These are phyloP conservation scores for Zaprionus lineosus DNA, from an alignment of 2,888 invertebrate genomes.

Conservation along the genomic window DNA sequence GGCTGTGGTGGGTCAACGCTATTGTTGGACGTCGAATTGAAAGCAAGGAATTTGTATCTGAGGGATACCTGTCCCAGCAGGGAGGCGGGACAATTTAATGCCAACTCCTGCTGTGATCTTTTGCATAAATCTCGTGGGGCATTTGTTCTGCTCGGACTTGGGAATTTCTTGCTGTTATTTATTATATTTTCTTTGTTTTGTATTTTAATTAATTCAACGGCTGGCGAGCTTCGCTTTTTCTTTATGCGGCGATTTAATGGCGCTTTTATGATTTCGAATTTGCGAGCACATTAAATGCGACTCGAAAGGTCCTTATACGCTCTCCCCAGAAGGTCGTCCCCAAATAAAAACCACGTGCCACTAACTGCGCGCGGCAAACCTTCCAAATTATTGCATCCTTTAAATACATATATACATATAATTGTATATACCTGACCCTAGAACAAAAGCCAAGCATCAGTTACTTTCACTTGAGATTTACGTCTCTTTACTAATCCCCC, in stretches of 20 bases:
- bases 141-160: slow-evolving; percentile 56
- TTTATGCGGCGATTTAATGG: slow-evolving; percentile 53
- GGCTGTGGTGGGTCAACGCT: slow-evolving; percentile 70
- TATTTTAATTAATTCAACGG: slow-evolving; percentile 68
- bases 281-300: slow-evolving; percentile 48
- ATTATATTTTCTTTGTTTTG: no score
- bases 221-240: slow-evolving; percentile 34
- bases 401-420: neutral
- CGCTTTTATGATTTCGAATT: slow-evolving; percentile 56
- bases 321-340: no score
- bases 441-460: slow-evolving; percentile 10
- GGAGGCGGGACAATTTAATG: slow-evolving; percentile 29
- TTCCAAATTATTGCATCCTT: slow-evolving; percentile 19
- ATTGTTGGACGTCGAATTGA: slow-evolving; percentile 76
- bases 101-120: slow-evolving; percentile 42
- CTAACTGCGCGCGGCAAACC: slow-evolving; percentile 1
- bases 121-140: slow-evolving; percentile 52
- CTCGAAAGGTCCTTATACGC: slow-evolving; percentile 46
- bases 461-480: slow-evolving; percentile 12
- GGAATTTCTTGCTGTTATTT: no score
- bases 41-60: neutral
- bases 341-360: no score
- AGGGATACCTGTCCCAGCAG: neutral
- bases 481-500: neutral
- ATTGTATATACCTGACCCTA: slow-evolving; percentile 10